phyloP scores from a whole-genome alignment of 2,797 vertebrate genomes.

The Acanthis flammea region DNA sequence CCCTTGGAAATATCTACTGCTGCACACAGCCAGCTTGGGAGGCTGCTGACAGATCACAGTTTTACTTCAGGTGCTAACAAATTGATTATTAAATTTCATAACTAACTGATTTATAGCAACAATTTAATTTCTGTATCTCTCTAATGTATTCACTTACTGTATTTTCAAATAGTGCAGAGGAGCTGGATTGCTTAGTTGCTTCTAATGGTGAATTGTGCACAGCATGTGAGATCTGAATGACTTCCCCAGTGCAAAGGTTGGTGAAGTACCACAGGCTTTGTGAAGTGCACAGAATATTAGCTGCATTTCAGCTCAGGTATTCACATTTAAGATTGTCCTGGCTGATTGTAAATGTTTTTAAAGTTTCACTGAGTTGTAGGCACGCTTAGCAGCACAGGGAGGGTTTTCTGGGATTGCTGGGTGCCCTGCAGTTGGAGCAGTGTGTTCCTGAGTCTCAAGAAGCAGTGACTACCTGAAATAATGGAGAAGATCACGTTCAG shows the following conservation, averaged over 20 bases:
- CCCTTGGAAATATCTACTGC: constrained; percentile 60
- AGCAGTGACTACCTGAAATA: neutral
- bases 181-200: neutral
- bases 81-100: constrained; percentile 61
- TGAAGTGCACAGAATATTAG: neutral
- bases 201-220: neutral
- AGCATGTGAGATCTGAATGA: neutral
- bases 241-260: neutral
- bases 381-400: accelerated
- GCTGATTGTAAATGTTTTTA: neutral
- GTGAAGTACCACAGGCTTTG: neutral
- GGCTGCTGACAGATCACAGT: constrained; percentile 51
- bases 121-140: constrained; percentile 33
- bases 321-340: neutral
- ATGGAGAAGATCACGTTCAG: neutral
- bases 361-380: neutral
- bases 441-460: neutral
- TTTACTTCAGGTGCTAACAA: constrained; percentile 62
- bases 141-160: neutral
- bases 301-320: neutral
- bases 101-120: constrained; percentile 30
- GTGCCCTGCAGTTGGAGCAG: neutral
- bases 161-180: neutral
- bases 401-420: neutral
- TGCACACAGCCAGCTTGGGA: constrained; percentile 37